Base-by-base conservation (phyloP, 2,888 invertebrate species). In the Bursaphelenchus okinawaensis region DNA sequence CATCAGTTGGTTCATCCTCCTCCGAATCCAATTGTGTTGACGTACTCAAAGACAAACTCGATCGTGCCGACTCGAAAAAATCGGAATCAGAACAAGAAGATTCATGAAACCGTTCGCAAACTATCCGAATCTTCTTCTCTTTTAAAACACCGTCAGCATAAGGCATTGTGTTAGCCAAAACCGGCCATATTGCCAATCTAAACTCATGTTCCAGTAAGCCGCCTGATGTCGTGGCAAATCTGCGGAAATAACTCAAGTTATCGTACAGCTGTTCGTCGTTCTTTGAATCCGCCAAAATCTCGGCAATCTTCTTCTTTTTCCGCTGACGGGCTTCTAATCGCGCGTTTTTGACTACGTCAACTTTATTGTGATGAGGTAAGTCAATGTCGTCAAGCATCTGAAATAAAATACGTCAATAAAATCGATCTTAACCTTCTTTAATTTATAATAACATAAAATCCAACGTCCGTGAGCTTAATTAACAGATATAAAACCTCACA, bases 181-280 rank as follows among this genome's bases (percentile, higher is more conserved):
- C 40, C 1, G 78, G 78, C 78, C 78, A 77, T 12, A 69, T 56
- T 27, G 40, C 56, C 23, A 26, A 26, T 23, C 78, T 67, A 62
- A 72, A 79, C 56, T 76, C 76, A 56, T 77, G 76, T 27, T 73
- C 70, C 4, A 78, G 66, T 3, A 78, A 63, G 8, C 78, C 75
- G 9, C 75, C 76, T 4, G 72, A 65, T 1, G 69, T 62, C n/a
- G 66, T 68, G 0, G 75, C 73, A 40, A 74, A 75, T n/a, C 68
- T 62, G 12, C 73, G 66, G 0, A 75, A 60, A 23, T 74, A 27
- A 20, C 19, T 16, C 4, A 59, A 50, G 4, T 50, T 68, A 69
- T 23, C 50, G 22, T 19, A 59, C 68, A 63, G 12, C 26, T 28
- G 31, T 4, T 24, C 31, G 57, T 4, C 28, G 19, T 23, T 26